phyloP scores from a whole-genome alignment of 37 sponge, comb jelly and placozoan species.

The Theonella swinhoei region DNA sequence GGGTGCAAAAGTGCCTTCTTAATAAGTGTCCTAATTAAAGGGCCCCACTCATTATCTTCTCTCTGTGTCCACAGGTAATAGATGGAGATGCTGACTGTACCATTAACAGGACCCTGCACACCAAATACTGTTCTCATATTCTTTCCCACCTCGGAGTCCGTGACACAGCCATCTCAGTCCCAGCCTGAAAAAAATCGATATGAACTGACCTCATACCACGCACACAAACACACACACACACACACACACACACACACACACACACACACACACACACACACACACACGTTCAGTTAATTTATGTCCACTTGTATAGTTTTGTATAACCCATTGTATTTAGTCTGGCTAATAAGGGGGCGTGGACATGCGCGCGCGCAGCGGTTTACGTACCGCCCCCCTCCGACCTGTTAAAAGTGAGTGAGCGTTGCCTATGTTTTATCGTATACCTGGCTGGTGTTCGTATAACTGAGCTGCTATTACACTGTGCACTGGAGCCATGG shows the following conservation, averaged over 20 bases:
- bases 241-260: constrained; percentile 45
- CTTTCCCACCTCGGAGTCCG: constrained; percentile 11
- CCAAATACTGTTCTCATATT: constrained; percentile 35
- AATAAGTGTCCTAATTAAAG: too few species aligned
- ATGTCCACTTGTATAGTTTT: too few species aligned
- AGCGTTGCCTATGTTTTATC: neutral
- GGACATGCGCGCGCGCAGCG: constrained; percentile 37
- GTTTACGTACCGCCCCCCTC: constrained; percentile 37
- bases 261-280: constrained; percentile 57
- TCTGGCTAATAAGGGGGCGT: too few species aligned
- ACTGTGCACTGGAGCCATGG: too few species aligned
- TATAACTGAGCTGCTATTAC: too few species aligned
- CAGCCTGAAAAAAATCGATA: neutral
- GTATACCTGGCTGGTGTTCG: too few species aligned
- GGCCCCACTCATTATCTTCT: neutral
- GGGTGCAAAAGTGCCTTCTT: too few species aligned
- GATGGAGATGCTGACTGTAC: constrained; percentile 65
- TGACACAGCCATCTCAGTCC: neutral
- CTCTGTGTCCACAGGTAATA: constrained; percentile 39
- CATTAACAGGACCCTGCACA: constrained; percentile 21
- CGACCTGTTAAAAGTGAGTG: neutral
- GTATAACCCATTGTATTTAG: too few species aligned
- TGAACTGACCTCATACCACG: neutral
- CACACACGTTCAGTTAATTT: too few species aligned
- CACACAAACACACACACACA: too few species aligned